Evolutionary conservation across 2,888 invertebrate species (phyloP).

Genomic region (Kryphioiulus occultus): DNA sequence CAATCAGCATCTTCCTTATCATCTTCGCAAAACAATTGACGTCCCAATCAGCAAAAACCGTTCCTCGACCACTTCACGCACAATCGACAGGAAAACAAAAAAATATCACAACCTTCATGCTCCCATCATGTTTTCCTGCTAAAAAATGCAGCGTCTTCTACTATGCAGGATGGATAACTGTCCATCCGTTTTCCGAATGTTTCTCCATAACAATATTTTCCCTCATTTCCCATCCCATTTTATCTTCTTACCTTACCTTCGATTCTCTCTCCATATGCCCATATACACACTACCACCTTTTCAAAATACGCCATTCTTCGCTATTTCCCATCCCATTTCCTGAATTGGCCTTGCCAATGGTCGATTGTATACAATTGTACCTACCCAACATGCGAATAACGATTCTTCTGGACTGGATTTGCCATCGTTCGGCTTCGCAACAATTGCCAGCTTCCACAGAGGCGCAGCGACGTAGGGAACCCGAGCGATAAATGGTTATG

Average conservation of each 20-base stretch:
- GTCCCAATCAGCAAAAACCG: no score
- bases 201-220: background rate
- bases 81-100: background rate
- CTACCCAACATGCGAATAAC: slow-evolving; percentile 62
- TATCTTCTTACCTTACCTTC: background rate
- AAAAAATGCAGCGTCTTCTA: background rate
- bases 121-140: background rate
- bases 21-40: no score
- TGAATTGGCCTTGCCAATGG: background rate
- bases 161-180: background rate
- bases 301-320: background rate
- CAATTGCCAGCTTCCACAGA: slow-evolving; percentile 54
- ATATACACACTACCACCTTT: background rate
- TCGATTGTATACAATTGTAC: no score
- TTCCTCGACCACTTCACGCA: background rate
- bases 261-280: background rate
- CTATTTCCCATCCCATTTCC: slow-evolving; percentile 7
- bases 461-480: slow-evolving; percentile 55
- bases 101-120: background rate
- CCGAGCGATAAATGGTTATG: slow-evolving; percentile 58
- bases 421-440: slow-evolving; percentile 59
- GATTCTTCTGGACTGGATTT: slow-evolving; percentile 60
- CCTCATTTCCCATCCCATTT: slow-evolving; percentile 7
- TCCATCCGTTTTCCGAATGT: slow-evolving; percentile 1
- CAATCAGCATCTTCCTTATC: no score